phyloP scores from a whole-genome alignment of 2,797 vertebrate genomes.

The Girardinus metallicus region DNA sequence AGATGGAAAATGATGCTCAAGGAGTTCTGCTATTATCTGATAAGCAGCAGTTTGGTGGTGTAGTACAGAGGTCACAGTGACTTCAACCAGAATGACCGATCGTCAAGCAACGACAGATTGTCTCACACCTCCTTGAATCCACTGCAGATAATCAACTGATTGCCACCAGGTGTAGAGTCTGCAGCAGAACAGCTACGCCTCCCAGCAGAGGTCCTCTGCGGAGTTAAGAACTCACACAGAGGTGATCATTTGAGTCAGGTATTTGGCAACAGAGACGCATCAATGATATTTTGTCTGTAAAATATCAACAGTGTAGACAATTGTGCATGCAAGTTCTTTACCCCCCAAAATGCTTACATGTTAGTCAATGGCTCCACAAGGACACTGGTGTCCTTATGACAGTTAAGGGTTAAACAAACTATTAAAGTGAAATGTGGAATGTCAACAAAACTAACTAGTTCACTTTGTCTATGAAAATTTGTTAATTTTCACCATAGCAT shows the following conservation, averaged over 20 bases:
- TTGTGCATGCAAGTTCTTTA: background rate
- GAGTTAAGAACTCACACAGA: background rate
- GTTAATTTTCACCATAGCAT: conserved; percentile 42
- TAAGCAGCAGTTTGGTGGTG: background rate
- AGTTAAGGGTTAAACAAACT: conserved; percentile 2
- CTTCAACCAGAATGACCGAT: background rate
- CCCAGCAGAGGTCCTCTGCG: background rate
- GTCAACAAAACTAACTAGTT: conserved; percentile 30
- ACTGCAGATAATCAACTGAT: background rate
- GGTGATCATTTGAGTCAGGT: no score
- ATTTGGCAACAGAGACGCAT: no score
- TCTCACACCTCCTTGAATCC: background rate
- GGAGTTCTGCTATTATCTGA: background rate
- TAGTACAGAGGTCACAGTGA: background rate
- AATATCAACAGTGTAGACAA: conserved; percentile 18
- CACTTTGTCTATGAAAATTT: conserved; percentile 35
- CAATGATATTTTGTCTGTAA: background rate
- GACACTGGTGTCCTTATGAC: no score
- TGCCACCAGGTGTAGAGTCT: background rate
- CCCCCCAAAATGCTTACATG: no score
- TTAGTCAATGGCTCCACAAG: no score
- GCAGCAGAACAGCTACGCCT: background rate
- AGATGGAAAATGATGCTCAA: background rate
- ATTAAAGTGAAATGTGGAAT: conserved; percentile 26
- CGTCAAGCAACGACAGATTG: background rate